Evolutionary conservation across 2,113 vertebrate species (phyloP), one percentile per base, ranked within the genome.

Genomic region (Dissostichus mawsoni): DNA sequence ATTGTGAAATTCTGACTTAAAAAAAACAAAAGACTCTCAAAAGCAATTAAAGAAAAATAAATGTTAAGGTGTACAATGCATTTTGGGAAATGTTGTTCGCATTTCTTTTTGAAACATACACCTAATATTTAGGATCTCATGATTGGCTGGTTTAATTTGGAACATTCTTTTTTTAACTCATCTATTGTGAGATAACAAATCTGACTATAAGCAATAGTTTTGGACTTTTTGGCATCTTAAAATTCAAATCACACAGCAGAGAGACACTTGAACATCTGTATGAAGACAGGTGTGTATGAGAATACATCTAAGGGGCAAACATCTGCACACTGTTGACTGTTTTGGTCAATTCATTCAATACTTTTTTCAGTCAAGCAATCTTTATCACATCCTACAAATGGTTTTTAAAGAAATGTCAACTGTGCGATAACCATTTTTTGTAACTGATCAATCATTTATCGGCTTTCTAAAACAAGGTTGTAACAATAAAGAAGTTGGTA

Each of bases 51-150:
- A 70, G 41, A 57, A 56, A 56, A 44, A 8, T 41, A 41, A 6
- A 41, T 41, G 5, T 41, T 5, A 41, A 41, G 36, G 36, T 11
- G 2, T 1, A 29, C 33, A 2, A 10, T 45, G 8, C 45, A 67
- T 69, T 41, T 1, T 69, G 51, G 51, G 56, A 84, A 45, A 61
- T 62, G n/a, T 41, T 62, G n/a, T 25, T 13, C 51, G 53, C 11
- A 14, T 18, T 5, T 57, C 20, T 56, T 57, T n/a, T 57, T 57
- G 23, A 57, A 12, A 11, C 23, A 23, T 14, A 11, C 12, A 2
- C 3, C 23, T 11, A 20, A 23, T 5, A 55, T n/a, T 55, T 8
- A 56, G 9, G n/a, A 53, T 53, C 10, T 29, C 25, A 12, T 11
- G 23, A 2, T 2, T 23, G 3, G 55, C 23, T 57, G 55, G 20